Evolutionary conservation across 2,888 invertebrate species (phyloP).

Genomic region (Euzetes globulus): DNA sequence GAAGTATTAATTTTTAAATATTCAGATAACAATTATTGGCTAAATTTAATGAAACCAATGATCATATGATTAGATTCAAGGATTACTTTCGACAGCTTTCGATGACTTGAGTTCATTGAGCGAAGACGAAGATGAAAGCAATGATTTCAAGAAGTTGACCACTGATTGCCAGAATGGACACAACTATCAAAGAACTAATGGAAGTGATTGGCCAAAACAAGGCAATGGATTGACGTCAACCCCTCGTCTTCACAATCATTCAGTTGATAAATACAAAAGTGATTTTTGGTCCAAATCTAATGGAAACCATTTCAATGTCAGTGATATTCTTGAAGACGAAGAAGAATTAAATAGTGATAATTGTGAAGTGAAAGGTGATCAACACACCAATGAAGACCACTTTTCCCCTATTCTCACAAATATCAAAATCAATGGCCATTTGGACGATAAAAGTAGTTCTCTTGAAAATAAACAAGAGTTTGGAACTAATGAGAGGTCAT

Average conservation of each 20-base stretch:
- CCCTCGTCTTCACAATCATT: not conserved
- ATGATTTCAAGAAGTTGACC: not conserved
- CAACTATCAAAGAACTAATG: not conserved
- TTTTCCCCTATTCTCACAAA: not conserved
- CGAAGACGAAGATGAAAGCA: slow-evolving; percentile 5
- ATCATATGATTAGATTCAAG: slow-evolving; percentile 15
- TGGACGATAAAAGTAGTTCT: not conserved
- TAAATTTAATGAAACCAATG: not conserved
- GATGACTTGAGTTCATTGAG: slow-evolving; percentile 28
- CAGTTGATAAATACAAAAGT: slow-evolving; percentile 38
- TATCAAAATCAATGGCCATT: not conserved
- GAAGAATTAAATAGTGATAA: slow-evolving; percentile 46
- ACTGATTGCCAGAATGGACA: not conserved
- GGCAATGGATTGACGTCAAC: slow-evolving; percentile 3
- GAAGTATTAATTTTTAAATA: not conserved
- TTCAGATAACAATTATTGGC: not conserved
- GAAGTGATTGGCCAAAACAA: not conserved
- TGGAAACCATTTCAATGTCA: slow-evolving; percentile 40
- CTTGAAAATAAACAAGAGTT: not conserved
- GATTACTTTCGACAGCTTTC: slow-evolving; percentile 20
- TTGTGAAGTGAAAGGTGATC: slow-evolving; percentile 55
- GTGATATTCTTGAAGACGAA: slow-evolving; percentile 39
- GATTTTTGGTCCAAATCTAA: slow-evolving; percentile 37
- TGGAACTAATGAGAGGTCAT: not conserved
- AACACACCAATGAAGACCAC: slow-evolving; percentile 42